Percentiles rank a stretch among this genome's conserved stretches.
Evolutionary conservation across 2,113 vertebrate species (phyloP).

Genomic region (Maccullochella peelii): DNA sequence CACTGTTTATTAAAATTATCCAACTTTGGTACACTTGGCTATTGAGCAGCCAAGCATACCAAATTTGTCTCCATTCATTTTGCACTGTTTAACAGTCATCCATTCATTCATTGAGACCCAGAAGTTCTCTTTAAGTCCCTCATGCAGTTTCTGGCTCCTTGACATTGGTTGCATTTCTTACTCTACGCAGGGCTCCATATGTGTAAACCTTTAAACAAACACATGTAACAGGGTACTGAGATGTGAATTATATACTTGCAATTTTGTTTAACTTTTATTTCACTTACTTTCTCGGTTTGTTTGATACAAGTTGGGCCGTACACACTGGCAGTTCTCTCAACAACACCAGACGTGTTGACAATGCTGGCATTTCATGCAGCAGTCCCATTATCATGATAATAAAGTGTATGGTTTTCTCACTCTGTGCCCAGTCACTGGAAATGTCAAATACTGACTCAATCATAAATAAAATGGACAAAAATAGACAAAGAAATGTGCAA

Average conservation of each 20-base stretch:
- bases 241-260: not conserved
- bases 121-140: not conserved
- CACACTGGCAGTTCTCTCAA: not conserved
- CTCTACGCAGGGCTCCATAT: not conserved
- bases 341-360: not conserved
- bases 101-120: not conserved
- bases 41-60: not conserved
- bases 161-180: not conserved
- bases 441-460: not conserved
- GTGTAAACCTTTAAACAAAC: not conserved
- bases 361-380: too few species aligned
- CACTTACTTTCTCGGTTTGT: not conserved
- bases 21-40: conserved; percentile 4
- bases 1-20: conserved; percentile 33
- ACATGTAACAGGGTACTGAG: not conserved
- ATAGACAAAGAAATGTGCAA: not conserved
- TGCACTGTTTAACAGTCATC: not conserved
- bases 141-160: not conserved
- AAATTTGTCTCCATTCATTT: not conserved
- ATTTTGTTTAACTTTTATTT: not conserved
- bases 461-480: not conserved
- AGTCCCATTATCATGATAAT: too few species aligned
- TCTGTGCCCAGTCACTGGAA: not conserved
- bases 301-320: not conserved
- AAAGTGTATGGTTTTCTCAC: too few species aligned